A percentile compares a stretch with the other conserved stretches of the same genome.
Conservation (phyloP, 2,888 invertebrate genomes). For the Cryptus armator region DNA sequence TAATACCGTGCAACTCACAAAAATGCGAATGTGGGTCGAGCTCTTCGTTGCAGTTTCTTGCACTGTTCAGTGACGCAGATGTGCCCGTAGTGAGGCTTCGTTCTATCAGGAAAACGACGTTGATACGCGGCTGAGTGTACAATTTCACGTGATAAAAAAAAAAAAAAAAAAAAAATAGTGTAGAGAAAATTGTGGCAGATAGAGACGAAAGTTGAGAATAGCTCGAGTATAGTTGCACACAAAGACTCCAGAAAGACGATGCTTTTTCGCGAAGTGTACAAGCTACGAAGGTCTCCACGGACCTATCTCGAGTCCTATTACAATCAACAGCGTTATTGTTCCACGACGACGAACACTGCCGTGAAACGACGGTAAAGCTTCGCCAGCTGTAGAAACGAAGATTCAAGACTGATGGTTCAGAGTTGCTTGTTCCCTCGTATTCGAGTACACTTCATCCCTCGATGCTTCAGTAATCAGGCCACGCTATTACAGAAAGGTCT, state of each 20-base stretch:
- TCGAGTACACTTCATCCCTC: constrained; percentile 9
- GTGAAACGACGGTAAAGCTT: constrained; percentile 9
- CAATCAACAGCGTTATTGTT: constrained; percentile 79
- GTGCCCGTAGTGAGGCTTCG: constrained; percentile 2
- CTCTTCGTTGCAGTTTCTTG: constrained; percentile 59
- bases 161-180: neutral
- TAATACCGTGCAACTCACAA: constrained; percentile 34
- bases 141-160: neutral
- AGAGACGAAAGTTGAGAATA: neutral
- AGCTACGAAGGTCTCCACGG: neutral
- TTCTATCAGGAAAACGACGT: neutral
- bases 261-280: neutral
- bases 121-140: neutral
- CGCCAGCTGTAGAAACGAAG: neutral
- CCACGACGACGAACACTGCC: constrained; percentile 50
- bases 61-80: constrained; percentile 36
- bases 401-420: neutral
- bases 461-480: constrained; percentile 52
- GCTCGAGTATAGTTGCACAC: neutral
- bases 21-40: constrained; percentile 65
- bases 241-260: neutral
- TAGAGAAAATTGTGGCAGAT: neutral
- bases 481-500: neutral
- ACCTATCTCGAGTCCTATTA: constrained; percentile 63
- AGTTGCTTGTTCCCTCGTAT: constrained; percentile 24